Evolutionary conservation across 2,888 invertebrate species (phyloP).

Genomic region (Euplexia lucipara): DNA sequence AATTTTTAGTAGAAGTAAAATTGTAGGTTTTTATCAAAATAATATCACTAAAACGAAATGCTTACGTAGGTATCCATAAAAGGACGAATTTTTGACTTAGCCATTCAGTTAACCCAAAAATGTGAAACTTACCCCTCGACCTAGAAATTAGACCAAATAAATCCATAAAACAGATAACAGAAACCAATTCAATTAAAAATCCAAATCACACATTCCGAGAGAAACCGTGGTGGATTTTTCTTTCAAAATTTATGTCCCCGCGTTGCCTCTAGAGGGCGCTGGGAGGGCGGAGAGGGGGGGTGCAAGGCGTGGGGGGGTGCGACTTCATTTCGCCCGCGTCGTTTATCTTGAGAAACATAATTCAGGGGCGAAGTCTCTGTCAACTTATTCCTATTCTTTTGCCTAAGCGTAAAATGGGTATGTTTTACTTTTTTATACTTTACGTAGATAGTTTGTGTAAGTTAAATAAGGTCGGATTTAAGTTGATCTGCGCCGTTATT

Average conservation of each 20-base stretch:
- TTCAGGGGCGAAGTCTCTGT: slow-evolving; percentile 91
- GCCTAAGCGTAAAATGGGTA: slow-evolving; percentile 89
- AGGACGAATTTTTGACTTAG: neutral
- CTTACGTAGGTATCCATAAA: too few species aligned
- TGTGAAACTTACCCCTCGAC: neutral
- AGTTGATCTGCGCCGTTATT: slow-evolving; percentile 53
- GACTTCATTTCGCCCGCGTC: slow-evolving; percentile 94
- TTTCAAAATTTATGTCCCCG: slow-evolving; percentile 88
- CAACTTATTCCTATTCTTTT: slow-evolving; percentile 92
- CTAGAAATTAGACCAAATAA: slow-evolving; percentile 54
- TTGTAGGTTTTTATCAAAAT: too few species aligned
- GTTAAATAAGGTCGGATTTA: slow-evolving; percentile 48
- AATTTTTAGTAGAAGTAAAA: too few species aligned
- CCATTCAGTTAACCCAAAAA: neutral
- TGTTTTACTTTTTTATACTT: slow-evolving; percentile 79
- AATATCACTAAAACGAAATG: neutral
- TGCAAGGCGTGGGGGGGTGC: slow-evolving; percentile 82
- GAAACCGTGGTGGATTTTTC: slow-evolving; percentile 90
- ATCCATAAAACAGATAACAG: slow-evolving; percentile 66
- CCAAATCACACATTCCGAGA: slow-evolving; percentile 89
- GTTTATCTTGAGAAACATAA: slow-evolving; percentile 94
- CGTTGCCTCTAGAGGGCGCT: slow-evolving; percentile 82
- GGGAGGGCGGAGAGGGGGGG: slow-evolving; percentile 64
- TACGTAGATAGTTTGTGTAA: slow-evolving; percentile 52
- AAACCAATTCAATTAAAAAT: slow-evolving; percentile 88